Base-by-base conservation (phyloP, 2,113 vertebrate genomes). In the Pristiophorus japonicus region DNA sequence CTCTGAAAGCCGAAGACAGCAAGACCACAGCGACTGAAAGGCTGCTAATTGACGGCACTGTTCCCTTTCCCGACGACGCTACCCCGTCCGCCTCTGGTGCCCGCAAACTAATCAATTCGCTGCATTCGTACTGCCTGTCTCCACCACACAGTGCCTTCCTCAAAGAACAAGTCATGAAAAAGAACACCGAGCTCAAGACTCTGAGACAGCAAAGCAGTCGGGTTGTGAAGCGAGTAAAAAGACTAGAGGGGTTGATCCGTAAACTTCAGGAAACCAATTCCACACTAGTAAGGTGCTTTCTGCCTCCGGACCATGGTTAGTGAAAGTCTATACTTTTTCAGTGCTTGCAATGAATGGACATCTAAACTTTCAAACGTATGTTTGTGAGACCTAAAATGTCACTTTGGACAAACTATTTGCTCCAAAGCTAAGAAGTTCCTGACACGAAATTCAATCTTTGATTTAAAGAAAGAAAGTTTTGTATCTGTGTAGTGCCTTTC, bases 51-150 rank as follows among this genome's bases (percentile, higher is more conserved):
- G 62, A 94, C 20, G 34, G 91, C 62, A 66, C 63, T 66, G 63
- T 94, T 38, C 63, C 38, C 0, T 67, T 67, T 94, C 91, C 63
- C 96, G 98, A 98, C 0, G 98, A 98, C 96, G 98, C 98, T 93
- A 97, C 98, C 96, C 96, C 98, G 96, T 98, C 98, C 0, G 97
- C 98, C 0, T 98, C 98, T 0, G 97, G 98, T 24, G 97, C 98
- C 59, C 98, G 98, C 97, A 97, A 96, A 95, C 97, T 98, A 95
- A 98, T 98, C 5, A 97, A 97, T 96, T 98, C 97, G 0, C 97
- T 98, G 67, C 98, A 98, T 96, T 98, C 98, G 0, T 98, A 98
- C 96, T 98, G 98, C 96, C 98, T 97, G 95, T 98, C 98, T 42
- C 42, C 45, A 51, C 11, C 63, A 4, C 30, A n/a, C 94, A 78